Conservation (phyloP, 2,888 invertebrate species). For the Drosophila histrio region DNA sequence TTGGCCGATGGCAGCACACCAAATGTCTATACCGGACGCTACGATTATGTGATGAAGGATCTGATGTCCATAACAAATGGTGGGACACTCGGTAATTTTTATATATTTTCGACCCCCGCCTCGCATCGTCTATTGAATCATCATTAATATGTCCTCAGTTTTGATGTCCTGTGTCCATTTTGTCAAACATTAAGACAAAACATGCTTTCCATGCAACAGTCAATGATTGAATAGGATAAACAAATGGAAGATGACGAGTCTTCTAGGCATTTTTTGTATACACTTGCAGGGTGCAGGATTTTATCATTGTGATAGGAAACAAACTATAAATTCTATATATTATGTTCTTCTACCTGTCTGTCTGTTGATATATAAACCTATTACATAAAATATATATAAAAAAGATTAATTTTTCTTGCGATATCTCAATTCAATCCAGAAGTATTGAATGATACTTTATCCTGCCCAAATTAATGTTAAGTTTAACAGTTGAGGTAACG, state of each 20-base stretch:
- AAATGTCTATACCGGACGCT: conserved; percentile 81
- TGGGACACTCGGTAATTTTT: conserved; percentile 81
- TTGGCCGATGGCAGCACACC: conserved; percentile 69
- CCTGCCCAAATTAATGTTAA: too few species aligned
- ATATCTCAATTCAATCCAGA: too few species aligned
- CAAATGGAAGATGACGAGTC: not conserved
- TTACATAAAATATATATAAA: too few species aligned
- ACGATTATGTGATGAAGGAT: conserved; percentile 84
- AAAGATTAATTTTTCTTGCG: too few species aligned
- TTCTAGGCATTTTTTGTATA: too few species aligned
- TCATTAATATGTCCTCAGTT: not conserved
- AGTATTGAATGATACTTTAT: too few species aligned
- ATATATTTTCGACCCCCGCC: conserved; percentile 17
- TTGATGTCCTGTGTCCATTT: not conserved
- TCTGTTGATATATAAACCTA: too few species aligned
- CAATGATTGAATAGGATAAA: not conserved
- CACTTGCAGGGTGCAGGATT: too few species aligned
- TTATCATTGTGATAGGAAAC: too few species aligned
- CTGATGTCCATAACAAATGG: conserved; percentile 84
- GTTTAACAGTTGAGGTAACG: too few species aligned
- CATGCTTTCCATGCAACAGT: not conserved
- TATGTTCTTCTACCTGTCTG: too few species aligned
- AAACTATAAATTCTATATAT: too few species aligned
- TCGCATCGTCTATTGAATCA: not conserved
- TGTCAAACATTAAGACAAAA: not conserved